phyloP scores from a whole-genome alignment of 2,888 invertebrate species.

The Eumacrocentrus americanus region DNA sequence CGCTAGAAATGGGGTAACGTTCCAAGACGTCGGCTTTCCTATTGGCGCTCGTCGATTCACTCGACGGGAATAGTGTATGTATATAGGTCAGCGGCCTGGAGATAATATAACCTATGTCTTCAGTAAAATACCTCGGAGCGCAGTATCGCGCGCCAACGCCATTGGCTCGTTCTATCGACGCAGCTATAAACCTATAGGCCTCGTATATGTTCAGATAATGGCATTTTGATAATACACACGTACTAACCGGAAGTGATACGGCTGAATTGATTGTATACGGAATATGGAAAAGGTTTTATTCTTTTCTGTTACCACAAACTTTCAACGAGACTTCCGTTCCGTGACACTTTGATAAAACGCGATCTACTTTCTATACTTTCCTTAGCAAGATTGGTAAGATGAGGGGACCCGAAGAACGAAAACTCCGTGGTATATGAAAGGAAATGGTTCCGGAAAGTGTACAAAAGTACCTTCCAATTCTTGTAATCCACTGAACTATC shows the following conservation, averaged over 20 bases:
- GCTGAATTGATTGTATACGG: constrained; percentile 5
- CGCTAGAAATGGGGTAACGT: constrained; percentile 22
- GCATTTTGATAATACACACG: not conserved
- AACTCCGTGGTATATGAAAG: too few relatives aligned
- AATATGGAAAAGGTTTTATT: too few relatives aligned
- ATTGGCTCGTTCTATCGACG: not conserved
- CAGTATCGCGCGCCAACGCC: too few relatives aligned
- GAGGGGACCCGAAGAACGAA: too few relatives aligned
- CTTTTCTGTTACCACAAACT: too few relatives aligned
- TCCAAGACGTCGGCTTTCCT: not conserved
- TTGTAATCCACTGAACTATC: too few relatives aligned
- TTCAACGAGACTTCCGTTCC: too few relatives aligned
- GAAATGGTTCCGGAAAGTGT: too few relatives aligned
- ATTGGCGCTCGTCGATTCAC: constrained; percentile 11
- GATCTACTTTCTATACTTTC: too few relatives aligned
- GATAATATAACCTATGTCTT: not conserved
- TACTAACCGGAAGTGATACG: not conserved
- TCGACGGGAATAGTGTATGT: not conserved
- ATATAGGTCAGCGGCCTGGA: not conserved
- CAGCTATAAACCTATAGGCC: not conserved
- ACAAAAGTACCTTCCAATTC: too few relatives aligned
- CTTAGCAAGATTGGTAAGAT: too few relatives aligned
- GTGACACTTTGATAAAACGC: too few relatives aligned
- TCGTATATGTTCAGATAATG: not conserved
- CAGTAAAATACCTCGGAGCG: constrained; percentile 5